Percentiles rank a stretch among this genome's conserved stretches.
Evolutionary conservation across 2,113 vertebrate species (phyloP).

Genomic region (Neodon shergylaensis): DNA sequence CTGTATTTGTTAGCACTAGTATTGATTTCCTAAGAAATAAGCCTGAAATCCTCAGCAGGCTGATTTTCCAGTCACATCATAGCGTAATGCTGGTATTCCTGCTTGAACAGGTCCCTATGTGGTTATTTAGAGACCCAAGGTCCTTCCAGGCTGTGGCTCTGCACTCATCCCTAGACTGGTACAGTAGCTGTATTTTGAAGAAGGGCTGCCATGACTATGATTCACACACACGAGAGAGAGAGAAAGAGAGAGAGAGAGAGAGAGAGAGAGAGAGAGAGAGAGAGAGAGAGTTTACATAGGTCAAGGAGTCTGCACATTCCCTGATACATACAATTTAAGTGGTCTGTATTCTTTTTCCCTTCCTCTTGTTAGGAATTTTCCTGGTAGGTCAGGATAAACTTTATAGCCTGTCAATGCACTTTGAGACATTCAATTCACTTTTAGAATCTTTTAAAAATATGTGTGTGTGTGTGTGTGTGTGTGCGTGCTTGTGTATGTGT

Average conservation of each 20-base stretch:
- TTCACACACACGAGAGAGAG: no score
- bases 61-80: neutral
- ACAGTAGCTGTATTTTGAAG: neutral
- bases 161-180: neutral
- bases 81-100: neutral
- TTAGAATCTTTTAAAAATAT: neutral
- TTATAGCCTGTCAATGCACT: neutral
- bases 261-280: no score
- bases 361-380: neutral
- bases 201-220: neutral
- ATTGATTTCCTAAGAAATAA: slow-evolving; percentile 27
- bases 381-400: neutral
- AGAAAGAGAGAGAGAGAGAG: no score
- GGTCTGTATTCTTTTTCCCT: neutral
- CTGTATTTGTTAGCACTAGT: neutral
- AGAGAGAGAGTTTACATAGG: no score
- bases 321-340: neutral
- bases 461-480: neutral
- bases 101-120: neutral
- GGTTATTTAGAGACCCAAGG: neutral
- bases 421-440: slow-evolving; percentile 34
- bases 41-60: neutral
- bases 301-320: neutral
- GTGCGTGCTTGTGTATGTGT: neutral
- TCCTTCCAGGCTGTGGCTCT: neutral